Conservation (phyloP, 2,888 invertebrate species). For the Phorcus lineatus region DNA sequence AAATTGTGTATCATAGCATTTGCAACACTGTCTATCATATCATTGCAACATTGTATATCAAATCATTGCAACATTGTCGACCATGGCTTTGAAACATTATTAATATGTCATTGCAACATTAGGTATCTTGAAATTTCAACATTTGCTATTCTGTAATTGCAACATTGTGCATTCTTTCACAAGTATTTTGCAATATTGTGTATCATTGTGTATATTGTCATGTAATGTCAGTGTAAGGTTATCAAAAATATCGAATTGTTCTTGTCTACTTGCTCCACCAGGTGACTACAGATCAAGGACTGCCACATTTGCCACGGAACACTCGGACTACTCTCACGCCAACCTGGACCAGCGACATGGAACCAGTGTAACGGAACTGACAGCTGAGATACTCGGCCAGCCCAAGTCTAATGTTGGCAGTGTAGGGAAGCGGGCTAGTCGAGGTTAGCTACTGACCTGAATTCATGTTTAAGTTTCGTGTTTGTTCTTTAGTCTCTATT, state of each 20-base stretch:
- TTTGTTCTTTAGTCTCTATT: no score
- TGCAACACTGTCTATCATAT: no score
- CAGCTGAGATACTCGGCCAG: slow-evolving; percentile 65
- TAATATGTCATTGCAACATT: no score
- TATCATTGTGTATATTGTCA: neutral
- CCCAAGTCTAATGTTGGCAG: slow-evolving; percentile 58
- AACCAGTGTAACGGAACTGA: slow-evolving; percentile 58
- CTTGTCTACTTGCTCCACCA: neutral
- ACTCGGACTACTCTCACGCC: slow-evolving; percentile 61
- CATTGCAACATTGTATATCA: no score
- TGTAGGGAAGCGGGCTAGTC: slow-evolving; percentile 62
- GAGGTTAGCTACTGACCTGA: slow-evolving; percentile 42
- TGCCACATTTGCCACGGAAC: slow-evolving; percentile 66
- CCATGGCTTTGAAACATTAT: no score
- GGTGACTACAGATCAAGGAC: slow-evolving; percentile 65
- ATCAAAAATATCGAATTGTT: no score
- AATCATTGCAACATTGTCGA: no score
- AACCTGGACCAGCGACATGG: slow-evolving; percentile 50
- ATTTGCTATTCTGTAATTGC: no score
- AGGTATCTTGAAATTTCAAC: no score
- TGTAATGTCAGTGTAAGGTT: neutral
- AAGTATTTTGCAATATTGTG: no score
- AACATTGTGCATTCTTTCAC: no score
- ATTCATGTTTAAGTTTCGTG: neutral
- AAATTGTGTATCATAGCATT: no score